Evolutionary conservation across 2,113 vertebrate species (phyloP), one percentile per base, ranked within the genome.

Genomic region (Pardalotus punctatus): DNA sequence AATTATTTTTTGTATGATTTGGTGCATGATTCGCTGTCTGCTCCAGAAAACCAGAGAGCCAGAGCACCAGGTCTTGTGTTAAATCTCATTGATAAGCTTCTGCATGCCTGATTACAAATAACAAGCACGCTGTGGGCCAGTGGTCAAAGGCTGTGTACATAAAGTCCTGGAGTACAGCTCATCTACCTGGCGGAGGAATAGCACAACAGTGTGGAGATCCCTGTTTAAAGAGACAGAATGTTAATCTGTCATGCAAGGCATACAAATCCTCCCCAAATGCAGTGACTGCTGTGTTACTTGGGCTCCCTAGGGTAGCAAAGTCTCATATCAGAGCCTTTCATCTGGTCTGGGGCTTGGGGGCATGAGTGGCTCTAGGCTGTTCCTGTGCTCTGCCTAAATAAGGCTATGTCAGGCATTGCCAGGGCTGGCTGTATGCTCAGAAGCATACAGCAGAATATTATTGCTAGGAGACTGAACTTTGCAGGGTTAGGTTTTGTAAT

Each of bases 331-430:
- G 42, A 76, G 70, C 38, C 31, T 84, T 91, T 86, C 15, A 74
- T 66, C 47, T 91, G 38, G 36, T 72, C 45, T 56, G 66, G 76
- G 48, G 27, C 54, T 40, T 77, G 58, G 14, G 56, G 58, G 14
- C 58, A 69, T 14, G 56, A 70, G 47, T 58, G 57, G 54, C 64
- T 95, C 72, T 33, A 27, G 43, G 47, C 53, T 83, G 86, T 53
- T 90, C 62, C 58, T 65, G 36, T 60, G 64, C 56, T 95, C 86
- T 93, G 77, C 84, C 87, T 94, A 86, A 95, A 78, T 81, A 89
- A 94, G 81, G 60, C 18, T 78, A 58, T 71, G 43, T 77, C 64
- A 93, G 45, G 14, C 72, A 70, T 54, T 91, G 76, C 62, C 83
- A 78, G 83, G 9, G 54, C 57, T 81, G 69, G 36, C 67, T 86